phyloP scores from a whole-genome alignment of 2,888 invertebrate genomes.

The Eurytoma californica region DNA sequence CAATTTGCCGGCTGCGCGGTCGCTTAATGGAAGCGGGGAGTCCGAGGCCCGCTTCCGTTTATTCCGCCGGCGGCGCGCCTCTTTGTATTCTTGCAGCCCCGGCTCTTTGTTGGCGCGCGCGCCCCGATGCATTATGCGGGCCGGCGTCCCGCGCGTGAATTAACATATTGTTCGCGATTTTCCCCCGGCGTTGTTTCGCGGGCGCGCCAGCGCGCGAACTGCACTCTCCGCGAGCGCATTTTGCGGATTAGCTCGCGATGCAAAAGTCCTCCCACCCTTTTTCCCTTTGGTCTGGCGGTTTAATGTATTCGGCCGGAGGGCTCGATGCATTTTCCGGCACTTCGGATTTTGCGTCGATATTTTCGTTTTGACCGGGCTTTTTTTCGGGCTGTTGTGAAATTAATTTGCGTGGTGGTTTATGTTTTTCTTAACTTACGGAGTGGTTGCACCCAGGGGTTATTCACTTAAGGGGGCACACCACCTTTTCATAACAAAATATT shows the following conservation, averaged over 20 bases:
- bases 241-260: not conserved
- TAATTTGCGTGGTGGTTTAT: no score
- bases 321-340: no score
- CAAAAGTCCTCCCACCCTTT: not conserved
- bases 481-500: no score
- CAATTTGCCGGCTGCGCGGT: constrained; percentile 36
- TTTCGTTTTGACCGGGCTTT: no score
- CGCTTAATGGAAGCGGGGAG: constrained; percentile 35
- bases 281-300: not conserved
- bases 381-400: no score
- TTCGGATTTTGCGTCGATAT: no score
- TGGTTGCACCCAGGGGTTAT: no score
- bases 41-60: constrained; percentile 31
- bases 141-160: constrained; percentile 13
- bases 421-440: no score
- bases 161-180: constrained; percentile 42
- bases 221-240: not conserved
- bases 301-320: no score
- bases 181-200: not conserved
- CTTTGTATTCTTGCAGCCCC: not conserved
- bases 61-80: constrained; percentile 17
- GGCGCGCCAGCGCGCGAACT: not conserved
- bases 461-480: no score
- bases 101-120: not conserved
- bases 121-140: constrained; percentile 26